These are phyloP conservation scores for Chromobotia macracanthus DNA, from an alignment of 2,797 vertebrate species.

Conservation along the genomic window DNA sequence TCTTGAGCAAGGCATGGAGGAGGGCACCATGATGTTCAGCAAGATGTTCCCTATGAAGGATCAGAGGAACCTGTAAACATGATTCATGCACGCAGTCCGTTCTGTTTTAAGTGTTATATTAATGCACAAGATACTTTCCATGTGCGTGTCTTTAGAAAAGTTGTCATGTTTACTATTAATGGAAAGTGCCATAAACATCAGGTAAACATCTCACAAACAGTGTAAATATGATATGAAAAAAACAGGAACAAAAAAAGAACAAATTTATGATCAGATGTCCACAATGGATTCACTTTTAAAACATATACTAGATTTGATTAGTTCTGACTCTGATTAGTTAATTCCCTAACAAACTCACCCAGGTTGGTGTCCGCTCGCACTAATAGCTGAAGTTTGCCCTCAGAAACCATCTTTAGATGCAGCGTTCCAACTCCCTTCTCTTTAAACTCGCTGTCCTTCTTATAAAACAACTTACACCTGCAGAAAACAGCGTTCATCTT, in stretches of 20 bases:
- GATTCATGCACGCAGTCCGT: too few species aligned
- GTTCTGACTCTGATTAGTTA: neutral
- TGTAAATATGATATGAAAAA: neutral
- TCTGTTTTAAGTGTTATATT: too few species aligned
- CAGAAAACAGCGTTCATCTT: neutral
- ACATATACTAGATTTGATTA: too few species aligned
- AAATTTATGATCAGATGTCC: too few species aligned
- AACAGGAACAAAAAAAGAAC: too few species aligned
- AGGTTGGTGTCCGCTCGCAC: constrained; percentile 94
- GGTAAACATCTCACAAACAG: neutral
- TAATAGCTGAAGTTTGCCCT: constrained; percentile 88
- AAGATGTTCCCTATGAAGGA: constrained; percentile 87
- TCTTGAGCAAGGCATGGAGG: constrained; percentile 87
- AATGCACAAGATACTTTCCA: too few species aligned
- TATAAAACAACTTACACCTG: constrained; percentile 99
- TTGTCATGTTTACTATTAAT: too few species aligned
- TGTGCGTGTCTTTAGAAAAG: too few species aligned
- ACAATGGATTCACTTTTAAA: too few species aligned
- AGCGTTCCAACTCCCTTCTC: constrained; percentile 96
- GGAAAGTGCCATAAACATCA: neutral
- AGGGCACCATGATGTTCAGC: constrained; percentile 87
- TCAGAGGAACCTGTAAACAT: neutral
- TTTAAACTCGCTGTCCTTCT: constrained; percentile 93
- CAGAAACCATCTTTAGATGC: constrained; percentile 85
- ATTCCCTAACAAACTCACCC: constrained; percentile 72